A percentile compares a stretch with the other conserved stretches of the same genome.
Conservation (phyloP, 2,888 invertebrate genomes). For the Aspidiotus rigidus region DNA sequence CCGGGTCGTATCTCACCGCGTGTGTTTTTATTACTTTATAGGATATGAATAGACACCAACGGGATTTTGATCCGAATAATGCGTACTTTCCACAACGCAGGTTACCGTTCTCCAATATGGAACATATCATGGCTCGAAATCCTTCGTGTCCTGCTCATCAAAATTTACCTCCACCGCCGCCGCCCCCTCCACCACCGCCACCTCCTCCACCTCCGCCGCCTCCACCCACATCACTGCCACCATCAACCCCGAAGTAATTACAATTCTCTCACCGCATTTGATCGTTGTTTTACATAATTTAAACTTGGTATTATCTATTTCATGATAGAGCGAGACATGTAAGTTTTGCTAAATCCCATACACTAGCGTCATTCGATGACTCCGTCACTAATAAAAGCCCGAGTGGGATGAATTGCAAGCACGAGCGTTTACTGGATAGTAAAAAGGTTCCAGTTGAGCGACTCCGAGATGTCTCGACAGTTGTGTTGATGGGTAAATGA, state of each 20-base stretch:
- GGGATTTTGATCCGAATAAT: constrained; percentile 15
- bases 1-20: neutral
- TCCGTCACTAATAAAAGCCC: constrained; percentile 44
- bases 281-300: no score
- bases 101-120: constrained; percentile 29
- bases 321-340: constrained; percentile 69
- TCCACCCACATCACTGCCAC: constrained; percentile 45
- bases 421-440: constrained; percentile 67
- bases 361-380: constrained; percentile 71
- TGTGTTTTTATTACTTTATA: neutral
- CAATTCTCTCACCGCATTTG: neutral
- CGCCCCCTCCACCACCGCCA: constrained; percentile 39
- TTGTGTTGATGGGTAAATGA: constrained; percentile 46
- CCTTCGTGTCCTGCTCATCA: constrained; percentile 36
- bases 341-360: constrained; percentile 80
- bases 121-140: constrained; percentile 31
- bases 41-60: constrained; percentile 15
- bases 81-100: constrained; percentile 22
- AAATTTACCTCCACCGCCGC: constrained; percentile 40
- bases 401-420: constrained; percentile 47
- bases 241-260: constrained; percentile 40
- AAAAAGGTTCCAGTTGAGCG: constrained; percentile 45
- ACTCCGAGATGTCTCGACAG: constrained; percentile 40
- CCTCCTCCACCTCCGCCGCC: constrained; percentile 45
- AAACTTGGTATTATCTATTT: no score